Percentiles rank a stretch among this genome's conserved stretches.
These are phyloP conservation scores for Cotesia congregata DNA, from an alignment of 2,888 invertebrate species.

Conservation along the genomic window DNA sequence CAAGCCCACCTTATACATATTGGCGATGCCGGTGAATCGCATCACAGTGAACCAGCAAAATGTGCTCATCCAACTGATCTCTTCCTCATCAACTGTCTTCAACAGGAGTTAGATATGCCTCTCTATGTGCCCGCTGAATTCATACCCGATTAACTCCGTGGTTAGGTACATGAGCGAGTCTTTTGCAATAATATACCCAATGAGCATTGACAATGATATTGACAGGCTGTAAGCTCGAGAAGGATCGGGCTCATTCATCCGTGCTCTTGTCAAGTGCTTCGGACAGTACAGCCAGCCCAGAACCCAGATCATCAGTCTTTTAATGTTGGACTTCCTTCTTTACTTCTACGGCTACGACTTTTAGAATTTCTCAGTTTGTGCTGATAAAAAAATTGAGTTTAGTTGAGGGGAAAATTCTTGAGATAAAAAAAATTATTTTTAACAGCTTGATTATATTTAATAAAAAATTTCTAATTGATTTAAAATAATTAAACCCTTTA, in stretches of 20 bases:
- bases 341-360: not conserved
- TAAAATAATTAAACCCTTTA: not conserved
- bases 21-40: conserved; percentile 14
- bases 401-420: too few species aligned
- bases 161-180: conserved; percentile 27
- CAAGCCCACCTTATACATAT: conserved; percentile 18
- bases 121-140: conserved; percentile 24
- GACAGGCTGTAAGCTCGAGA: conserved; percentile 19
- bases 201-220: conserved; percentile 29
- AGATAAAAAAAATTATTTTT: too few species aligned
- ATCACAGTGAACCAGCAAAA: conserved; percentile 16
- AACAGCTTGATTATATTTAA: too few species aligned
- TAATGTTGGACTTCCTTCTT: not conserved
- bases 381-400: too few species aligned
- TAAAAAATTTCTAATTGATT: not conserved
- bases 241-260: conserved; percentile 18
- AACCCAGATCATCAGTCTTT: not conserved
- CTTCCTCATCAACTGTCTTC: conserved; percentile 35
- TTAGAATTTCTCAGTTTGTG: too few species aligned
- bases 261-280: conserved; percentile 9
- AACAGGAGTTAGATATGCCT: conserved; percentile 30
- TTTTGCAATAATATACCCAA: conserved; percentile 19
- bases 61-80: conserved; percentile 32
- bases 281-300: not conserved
- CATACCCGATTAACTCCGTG: conserved; percentile 34